These are phyloP conservation scores for Miopithecus talapoin DNA, from an alignment of 2,797 vertebrate species.

Conservation along the genomic window DNA sequence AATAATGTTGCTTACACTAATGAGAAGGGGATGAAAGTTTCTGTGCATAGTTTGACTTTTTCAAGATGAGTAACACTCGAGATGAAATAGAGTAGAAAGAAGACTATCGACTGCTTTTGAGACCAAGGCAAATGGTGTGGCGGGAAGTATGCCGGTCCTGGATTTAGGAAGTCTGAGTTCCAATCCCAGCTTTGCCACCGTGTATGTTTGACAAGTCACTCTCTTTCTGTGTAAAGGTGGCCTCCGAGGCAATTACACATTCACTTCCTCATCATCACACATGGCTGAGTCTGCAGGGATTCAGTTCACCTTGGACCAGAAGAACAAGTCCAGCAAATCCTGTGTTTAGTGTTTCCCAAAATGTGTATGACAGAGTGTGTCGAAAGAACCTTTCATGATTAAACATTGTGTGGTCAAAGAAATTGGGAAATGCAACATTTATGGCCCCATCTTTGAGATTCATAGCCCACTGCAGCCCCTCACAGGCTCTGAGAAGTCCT, in stretches of 20 bases:
- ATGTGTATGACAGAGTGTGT: not conserved
- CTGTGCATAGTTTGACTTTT: not conserved
- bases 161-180: not conserved
- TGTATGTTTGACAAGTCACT: accelerated
- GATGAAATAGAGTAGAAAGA: not conserved
- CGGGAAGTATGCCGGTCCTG: accelerated
- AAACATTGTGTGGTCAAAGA: not conserved
- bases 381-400: too few species aligned
- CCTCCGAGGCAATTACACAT: not conserved
- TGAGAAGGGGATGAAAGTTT: not conserved
- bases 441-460: not conserved
- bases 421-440: not conserved
- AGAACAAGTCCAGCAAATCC: not conserved
- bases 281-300: not conserved
- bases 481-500: not conserved
- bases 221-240: not conserved
- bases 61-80: not conserved
- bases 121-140: accelerated
- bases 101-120: not conserved
- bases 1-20: not conserved
- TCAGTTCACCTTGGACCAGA: not conserved
- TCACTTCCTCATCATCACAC: not conserved
- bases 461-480: accelerated
- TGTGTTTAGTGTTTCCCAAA: not conserved
- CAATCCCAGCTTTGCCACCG: not conserved